phyloP scores from a whole-genome alignment of 2,113 vertebrate genomes.

The Coracopsis vasa region DNA sequence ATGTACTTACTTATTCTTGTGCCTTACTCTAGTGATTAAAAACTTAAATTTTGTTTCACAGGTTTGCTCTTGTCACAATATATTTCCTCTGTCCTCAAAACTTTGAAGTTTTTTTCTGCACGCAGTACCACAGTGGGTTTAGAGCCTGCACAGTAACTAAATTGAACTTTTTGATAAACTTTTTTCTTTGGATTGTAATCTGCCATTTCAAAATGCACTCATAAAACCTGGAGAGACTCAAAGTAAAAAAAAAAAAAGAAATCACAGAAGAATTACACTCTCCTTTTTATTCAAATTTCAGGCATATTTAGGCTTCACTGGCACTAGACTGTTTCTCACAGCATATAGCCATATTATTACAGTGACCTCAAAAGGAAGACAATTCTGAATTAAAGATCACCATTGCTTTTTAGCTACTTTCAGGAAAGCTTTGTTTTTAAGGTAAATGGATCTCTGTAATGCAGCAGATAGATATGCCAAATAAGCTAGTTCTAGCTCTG shows the following conservation, averaged over 20 bases:
- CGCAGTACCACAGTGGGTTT: neutral
- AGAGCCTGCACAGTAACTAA: neutral
- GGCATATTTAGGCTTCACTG: neutral
- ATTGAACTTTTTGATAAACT: neutral
- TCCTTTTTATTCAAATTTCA: conserved; percentile 24
- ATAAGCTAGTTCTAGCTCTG: neutral
- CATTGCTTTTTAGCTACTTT: neutral
- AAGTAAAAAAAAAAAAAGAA: neutral
- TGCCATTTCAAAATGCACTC: neutral
- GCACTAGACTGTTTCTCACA: neutral
- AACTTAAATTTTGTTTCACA: neutral
- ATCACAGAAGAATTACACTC: neutral
- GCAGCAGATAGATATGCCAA: neutral
- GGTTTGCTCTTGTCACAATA: fast-evolving
- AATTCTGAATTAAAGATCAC: neutral
- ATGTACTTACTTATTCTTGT: neutral
- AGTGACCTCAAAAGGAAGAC: neutral
- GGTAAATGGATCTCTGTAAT: neutral
- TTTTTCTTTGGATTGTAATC: neutral
- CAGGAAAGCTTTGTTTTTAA: neutral
- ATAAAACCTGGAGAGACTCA: neutral
- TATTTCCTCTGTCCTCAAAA: neutral
- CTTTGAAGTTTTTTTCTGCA: neutral
- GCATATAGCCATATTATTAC: neutral
- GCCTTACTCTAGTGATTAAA: neutral